Percentiles rank a stretch among this genome's conserved stretches.
These are phyloP conservation scores for Ernsta delagoae DNA, from an alignment of 2,888 invertebrate species.

Conservation along the genomic window DNA sequence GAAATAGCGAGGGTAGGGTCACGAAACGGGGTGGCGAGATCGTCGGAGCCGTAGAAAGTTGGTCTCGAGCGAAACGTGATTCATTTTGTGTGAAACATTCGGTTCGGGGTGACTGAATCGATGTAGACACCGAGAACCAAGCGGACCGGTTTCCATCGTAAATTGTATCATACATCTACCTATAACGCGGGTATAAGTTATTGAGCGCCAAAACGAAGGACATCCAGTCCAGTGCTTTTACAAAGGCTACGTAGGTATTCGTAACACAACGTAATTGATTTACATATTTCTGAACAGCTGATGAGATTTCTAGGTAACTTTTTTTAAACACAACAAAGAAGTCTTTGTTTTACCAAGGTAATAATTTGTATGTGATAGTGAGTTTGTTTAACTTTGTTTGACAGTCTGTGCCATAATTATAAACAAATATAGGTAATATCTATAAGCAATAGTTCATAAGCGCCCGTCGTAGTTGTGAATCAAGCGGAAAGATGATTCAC, in stretches of 20 bases:
- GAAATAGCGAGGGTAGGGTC: slow-evolving; percentile 30
- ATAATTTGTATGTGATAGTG: slow-evolving; percentile 30
- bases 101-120: slow-evolving; percentile 71
- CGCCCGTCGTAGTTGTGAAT: slow-evolving; percentile 58
- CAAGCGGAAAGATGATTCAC: slow-evolving; percentile 81
- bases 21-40: slow-evolving; percentile 24
- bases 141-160: slow-evolving; percentile 76
- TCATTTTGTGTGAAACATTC: slow-evolving; percentile 74
- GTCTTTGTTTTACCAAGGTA: slow-evolving; percentile 29
- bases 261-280: slow-evolving; percentile 39
- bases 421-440: neutral
- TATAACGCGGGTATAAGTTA: slow-evolving; percentile 46
- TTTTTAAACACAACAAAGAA: slow-evolving; percentile 15
- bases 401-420: neutral
- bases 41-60: slow-evolving; percentile 44
- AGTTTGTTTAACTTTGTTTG: slow-evolving; percentile 15
- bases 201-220: slow-evolving; percentile 64
- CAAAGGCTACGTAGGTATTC: slow-evolving; percentile 33
- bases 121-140: slow-evolving; percentile 61
- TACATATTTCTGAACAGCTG: slow-evolving; percentile 46
- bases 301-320: slow-evolving; percentile 37
- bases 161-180: slow-evolving; percentile 61
- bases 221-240: slow-evolving; percentile 56
- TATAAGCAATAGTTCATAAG: slow-evolving; percentile 15
- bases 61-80: slow-evolving; percentile 53